Percentiles rank a stretch among this genome's conserved stretches.
phyloP scores from a whole-genome alignment of 2,797 vertebrate species.

The Bradypus variegatus region DNA sequence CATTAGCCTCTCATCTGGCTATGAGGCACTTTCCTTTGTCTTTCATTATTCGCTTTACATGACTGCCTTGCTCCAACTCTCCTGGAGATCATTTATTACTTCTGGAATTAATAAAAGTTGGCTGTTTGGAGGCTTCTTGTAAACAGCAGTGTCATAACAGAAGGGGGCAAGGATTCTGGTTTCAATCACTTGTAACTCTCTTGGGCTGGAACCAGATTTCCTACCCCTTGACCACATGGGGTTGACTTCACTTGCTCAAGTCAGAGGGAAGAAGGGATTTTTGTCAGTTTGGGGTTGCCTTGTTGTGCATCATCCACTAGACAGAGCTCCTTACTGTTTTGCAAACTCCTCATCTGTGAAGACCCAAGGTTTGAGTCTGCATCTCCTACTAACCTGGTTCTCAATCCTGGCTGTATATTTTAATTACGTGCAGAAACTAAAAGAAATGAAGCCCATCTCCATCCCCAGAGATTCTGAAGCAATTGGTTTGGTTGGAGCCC shows the following conservation, averaged over 20 bases:
- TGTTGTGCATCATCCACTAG: neutral
- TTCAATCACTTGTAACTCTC: slow-evolving; percentile 50
- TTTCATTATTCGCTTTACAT: slow-evolving; percentile 58
- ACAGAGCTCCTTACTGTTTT: neutral
- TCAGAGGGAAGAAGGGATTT: neutral
- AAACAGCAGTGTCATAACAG: slow-evolving; percentile 39
- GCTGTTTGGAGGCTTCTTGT: slow-evolving; percentile 55
- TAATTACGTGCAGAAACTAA: neutral
- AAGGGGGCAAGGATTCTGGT: slow-evolving; percentile 39
- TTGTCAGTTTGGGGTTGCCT: neutral
- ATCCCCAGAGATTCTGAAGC: neutral
- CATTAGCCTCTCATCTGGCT: slow-evolving; percentile 52
- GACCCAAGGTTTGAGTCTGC: neutral
- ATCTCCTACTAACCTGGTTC: neutral
- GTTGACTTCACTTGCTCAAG: neutral
- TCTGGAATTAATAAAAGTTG: slow-evolving; percentile 62
- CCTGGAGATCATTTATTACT: slow-evolving; percentile 62
- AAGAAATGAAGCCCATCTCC: no score
- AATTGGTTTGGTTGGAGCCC: neutral
- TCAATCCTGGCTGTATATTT: neutral
- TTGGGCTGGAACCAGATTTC: slow-evolving; percentile 22
- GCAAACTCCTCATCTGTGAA: neutral
- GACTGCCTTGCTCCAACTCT: slow-evolving; percentile 39
- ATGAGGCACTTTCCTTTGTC: slow-evolving; percentile 68
- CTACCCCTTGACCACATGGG: neutral